A percentile compares a stretch with the other conserved stretches of the same genome.
Evolutionary conservation across 1,140 invertebrate genomes (phyloP).

Genomic region (Sitobion miscanthi): DNA sequence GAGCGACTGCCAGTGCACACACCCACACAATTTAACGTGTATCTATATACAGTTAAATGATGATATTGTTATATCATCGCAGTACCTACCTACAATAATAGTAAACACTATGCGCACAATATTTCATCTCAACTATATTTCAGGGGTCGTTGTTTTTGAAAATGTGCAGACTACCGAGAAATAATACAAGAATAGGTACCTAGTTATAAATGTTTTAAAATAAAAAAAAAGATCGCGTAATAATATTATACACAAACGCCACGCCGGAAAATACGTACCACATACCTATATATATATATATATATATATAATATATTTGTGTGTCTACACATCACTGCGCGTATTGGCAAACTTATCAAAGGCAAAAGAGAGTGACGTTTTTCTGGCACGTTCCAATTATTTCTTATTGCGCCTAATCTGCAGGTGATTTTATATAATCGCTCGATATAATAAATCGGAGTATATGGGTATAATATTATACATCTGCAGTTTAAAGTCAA

Average conservation of each 20-base stretch:
- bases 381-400: constrained; percentile 15
- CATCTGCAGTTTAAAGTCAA: neutral
- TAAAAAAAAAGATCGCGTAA: neutral
- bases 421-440: neutral
- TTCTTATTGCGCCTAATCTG: neutral
- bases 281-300: neutral
- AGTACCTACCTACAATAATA: neutral
- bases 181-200: neutral
- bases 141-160: neutral
- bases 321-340: neutral
- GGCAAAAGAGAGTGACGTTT: neutral
- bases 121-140: neutral
- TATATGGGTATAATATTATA: neutral
- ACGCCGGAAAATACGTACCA: neutral
- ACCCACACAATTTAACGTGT: neutral
- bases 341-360: constrained; percentile 28
- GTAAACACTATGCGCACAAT: neutral
- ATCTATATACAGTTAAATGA: neutral
- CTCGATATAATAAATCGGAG: neutral
- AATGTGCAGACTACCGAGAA: neutral
- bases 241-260: neutral
- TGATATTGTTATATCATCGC: neutral
- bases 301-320: neutral
- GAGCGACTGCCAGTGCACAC: neutral
- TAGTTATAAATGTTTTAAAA: neutral